These are phyloP conservation scores for Rambutsinella grinnellia DNA, from an alignment of 2,888 invertebrate species.

Conservation along the genomic window DNA sequence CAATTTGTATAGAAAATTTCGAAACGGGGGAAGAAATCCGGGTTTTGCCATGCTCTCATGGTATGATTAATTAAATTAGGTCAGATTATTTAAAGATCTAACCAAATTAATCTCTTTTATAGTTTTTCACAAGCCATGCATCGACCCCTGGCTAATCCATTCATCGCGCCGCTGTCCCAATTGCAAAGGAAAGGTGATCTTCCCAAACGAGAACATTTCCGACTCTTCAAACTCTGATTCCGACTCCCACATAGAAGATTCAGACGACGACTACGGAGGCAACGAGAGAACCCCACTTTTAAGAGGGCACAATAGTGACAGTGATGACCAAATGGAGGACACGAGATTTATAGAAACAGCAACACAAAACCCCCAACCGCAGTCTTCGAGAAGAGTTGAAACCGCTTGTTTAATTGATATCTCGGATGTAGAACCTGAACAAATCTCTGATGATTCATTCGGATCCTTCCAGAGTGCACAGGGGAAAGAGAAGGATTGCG, in stretches of 20 bases:
- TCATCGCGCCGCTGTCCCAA: slow-evolving; percentile 59
- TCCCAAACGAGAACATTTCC: slow-evolving; percentile 77
- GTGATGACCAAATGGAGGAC: slow-evolving; percentile 40
- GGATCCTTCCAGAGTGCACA: slow-evolving; percentile 33
- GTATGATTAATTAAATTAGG: slow-evolving; percentile 15
- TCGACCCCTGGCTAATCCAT: slow-evolving; percentile 60
- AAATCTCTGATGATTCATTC: slow-evolving; percentile 25
- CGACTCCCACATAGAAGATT: slow-evolving; percentile 42
- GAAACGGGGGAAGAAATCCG: slow-evolving; percentile 57
- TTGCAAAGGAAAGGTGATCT: slow-evolving; percentile 72
- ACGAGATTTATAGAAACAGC: slow-evolving; percentile 45
- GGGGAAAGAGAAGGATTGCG: no score
- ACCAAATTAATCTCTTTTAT: slow-evolving; percentile 1
- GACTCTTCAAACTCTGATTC: slow-evolving; percentile 69
- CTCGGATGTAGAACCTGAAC: slow-evolving; percentile 8
- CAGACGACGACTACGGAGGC: slow-evolving; percentile 41
- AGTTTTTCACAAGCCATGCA: slow-evolving; percentile 60
- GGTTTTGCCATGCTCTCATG: slow-evolving; percentile 60
- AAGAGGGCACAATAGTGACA: slow-evolving; percentile 12
- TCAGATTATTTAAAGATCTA: background rate
- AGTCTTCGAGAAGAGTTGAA: background rate
- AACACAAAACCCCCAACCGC: background rate
- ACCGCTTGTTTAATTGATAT: slow-evolving; percentile 26
- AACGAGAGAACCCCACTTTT: slow-evolving; percentile 56
- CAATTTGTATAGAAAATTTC: slow-evolving; percentile 60